Evolutionary conservation across 1,140 invertebrate genomes (phyloP), one percentile per base, ranked within the genome.

Genomic region (Drosophila burlai): DNA sequence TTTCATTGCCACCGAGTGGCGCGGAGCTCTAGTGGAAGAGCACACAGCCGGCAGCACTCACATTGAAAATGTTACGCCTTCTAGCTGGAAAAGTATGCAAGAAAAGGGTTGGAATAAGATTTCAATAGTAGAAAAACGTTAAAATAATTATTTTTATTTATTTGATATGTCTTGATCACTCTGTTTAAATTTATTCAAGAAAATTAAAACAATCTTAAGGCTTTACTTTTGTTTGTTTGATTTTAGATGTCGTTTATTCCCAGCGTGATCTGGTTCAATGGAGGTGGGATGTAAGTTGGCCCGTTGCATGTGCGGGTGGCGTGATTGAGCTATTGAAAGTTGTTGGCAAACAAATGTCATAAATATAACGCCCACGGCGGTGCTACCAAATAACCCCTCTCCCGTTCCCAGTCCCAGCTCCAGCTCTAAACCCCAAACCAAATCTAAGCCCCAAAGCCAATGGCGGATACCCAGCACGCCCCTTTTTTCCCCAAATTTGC

Each of bases 341-440:
- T 90, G 85, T 85, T 89, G 85, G 85, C 85, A 89, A 89, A 90
- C 85, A 89, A 90, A 81, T 85, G 81, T 87, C 84, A 89, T 89
- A 89, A 89, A 89, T 89, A 87, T 83, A 83, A 76, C 81, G 82
- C 82, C 78, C 79, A 61, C 42, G 74, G 80, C 54, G 24, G 21
- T 55, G 55, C 65, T 5, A 50, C 62, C 46, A 31, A 50, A 68
- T 34, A 50, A 50, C 16, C 47, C 47, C 26, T 10, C 1, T 9
- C 31, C 31, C 2, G 9, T 4, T 7, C 38, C 34, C 43, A 6
- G 45, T 26, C 42, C 42, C n/a, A 34, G 34, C 9, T 31, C 26
- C 43, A 15, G 29, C 36, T 13, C 55, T 6, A 34, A n/a, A 18
- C 18, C 29, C 31, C 43, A n/a, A 49, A 43, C 24, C 43, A 26